phyloP scores from a whole-genome alignment of 2,113 vertebrate genomes.

The Takifugu flavidus region DNA sequence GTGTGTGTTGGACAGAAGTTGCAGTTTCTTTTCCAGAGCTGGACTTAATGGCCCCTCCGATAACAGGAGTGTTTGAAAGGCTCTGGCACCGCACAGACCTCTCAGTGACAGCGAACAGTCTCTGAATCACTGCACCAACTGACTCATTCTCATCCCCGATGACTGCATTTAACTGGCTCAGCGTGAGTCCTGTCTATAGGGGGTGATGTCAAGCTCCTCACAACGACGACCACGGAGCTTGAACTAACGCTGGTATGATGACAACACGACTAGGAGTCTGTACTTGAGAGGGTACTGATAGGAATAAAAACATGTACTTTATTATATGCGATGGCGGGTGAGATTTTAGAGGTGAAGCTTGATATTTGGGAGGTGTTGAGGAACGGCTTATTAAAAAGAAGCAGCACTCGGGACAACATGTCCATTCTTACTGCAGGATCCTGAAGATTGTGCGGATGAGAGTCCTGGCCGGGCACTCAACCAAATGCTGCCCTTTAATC shows the following conservation, averaged over 20 bases:
- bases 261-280: conserved; percentile 25
- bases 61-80: conserved; percentile 41
- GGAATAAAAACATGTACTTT: conserved; percentile 10
- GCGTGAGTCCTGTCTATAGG: conserved; percentile 35
- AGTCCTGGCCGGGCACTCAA: conserved; percentile 28
- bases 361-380: neutral
- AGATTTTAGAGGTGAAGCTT: conserved; percentile 9
- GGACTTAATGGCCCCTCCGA: conserved; percentile 57
- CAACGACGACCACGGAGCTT: conserved; percentile 26
- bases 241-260: neutral
- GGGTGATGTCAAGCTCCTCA: conserved; percentile 39
- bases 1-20: conserved; percentile 37
- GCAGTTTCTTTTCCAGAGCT: conserved; percentile 51
- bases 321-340: conserved; percentile 2
- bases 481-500: conserved; percentile 60
- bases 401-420: neutral
- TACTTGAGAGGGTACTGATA: conserved; percentile 8
- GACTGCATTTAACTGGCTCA: conserved; percentile 60
- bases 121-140: conserved; percentile 50
- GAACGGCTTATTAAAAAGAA: neutral
- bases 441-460: conserved; percentile 4
- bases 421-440: conserved; percentile 6
- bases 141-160: conserved; percentile 62
- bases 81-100: conserved; percentile 46
- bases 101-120: conserved; percentile 50